Evolutionary conservation across 2,113 vertebrate species (phyloP).

Genomic region (Antechinus stuartii): DNA sequence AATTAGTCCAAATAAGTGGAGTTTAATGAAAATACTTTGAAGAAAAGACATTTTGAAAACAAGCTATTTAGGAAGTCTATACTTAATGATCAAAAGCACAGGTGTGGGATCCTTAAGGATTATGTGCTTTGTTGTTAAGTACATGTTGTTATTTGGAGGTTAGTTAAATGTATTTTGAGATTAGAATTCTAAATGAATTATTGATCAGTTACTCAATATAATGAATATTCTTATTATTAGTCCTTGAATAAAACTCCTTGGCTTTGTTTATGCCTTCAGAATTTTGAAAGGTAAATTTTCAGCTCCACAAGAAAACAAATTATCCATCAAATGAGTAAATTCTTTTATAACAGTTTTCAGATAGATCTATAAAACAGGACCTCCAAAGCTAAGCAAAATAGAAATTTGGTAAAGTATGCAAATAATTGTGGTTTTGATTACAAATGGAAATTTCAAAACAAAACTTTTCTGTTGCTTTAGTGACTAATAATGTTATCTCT

Average conservation of each 20-base stretch:
- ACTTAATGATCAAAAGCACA: background rate
- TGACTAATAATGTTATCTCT: background rate
- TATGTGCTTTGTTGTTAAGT: background rate
- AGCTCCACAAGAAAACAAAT: background rate
- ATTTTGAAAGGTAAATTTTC: background rate
- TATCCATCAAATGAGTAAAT: background rate
- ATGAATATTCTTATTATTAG: background rate
- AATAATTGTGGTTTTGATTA: fast-evolving
- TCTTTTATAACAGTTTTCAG: background rate
- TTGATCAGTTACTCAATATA: background rate
- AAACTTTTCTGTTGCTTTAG: background rate
- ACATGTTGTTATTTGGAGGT: background rate
- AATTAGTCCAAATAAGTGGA: background rate
- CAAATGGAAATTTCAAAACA: background rate
- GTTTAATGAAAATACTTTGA: background rate
- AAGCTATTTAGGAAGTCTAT: background rate
- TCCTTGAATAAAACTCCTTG: background rate
- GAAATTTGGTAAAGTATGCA: fast-evolving
- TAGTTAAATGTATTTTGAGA: background rate
- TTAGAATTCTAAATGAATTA: background rate
- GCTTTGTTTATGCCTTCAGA: background rate
- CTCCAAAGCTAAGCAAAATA: too few relatives aligned
- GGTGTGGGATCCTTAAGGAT: background rate
- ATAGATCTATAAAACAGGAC: background rate
- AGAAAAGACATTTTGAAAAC: background rate